These are phyloP conservation scores for Chelonoidis abingdonii DNA, from an alignment of 2,113 vertebrate genomes.

Conservation along the genomic window DNA sequence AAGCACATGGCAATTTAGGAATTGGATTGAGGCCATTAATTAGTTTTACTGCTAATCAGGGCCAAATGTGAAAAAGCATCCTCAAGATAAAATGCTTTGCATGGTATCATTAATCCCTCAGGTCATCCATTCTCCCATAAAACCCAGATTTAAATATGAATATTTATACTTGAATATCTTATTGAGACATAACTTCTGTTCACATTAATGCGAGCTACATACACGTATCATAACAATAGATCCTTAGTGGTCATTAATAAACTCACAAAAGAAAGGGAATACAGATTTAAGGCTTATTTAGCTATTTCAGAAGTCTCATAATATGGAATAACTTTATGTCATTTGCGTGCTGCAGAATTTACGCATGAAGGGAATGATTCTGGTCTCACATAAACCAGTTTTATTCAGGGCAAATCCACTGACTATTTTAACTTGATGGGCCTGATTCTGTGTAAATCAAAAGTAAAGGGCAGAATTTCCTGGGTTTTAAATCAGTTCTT, in stretches of 20 bases:
- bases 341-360: neutral
- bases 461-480: neutral
- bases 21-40: neutral
- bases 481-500: neutral
- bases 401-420: neutral
- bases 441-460: no score
- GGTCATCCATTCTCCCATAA: neutral
- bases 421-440: neutral
- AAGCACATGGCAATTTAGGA: neutral
- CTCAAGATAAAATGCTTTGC: neutral
- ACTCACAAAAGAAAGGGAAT: neutral
- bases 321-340: neutral
- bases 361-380: fast-evolving
- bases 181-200: neutral
- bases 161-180: neutral
- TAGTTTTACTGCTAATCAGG: neutral
- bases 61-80: neutral
- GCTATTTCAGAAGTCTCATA: fast-evolving
- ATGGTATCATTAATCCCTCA: neutral
- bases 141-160: neutral
- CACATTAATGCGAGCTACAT: neutral
- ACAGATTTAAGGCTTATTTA: neutral
- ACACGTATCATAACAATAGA: neutral
- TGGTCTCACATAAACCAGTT: neutral
- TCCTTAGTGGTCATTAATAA: neutral